phyloP scores from a whole-genome alignment of 2,797 vertebrate genomes.

The Clarias fuscus region DNA sequence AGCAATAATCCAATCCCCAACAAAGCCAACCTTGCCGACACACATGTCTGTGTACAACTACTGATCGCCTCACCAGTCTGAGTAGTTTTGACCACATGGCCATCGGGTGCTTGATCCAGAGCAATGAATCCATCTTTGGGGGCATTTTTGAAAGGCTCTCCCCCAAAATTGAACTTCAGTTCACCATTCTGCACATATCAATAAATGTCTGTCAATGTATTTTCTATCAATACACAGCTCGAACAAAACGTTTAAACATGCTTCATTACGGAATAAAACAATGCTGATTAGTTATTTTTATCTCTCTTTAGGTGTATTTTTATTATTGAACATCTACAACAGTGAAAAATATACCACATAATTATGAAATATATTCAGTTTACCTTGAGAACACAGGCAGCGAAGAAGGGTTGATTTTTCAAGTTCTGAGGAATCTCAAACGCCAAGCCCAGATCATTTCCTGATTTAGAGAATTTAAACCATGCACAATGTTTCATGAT shows the following conservation, averaged over 20 bases:
- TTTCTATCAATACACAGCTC: neutral
- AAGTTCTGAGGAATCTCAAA: slow-evolving; percentile 88
- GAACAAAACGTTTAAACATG: neutral
- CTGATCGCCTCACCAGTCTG: slow-evolving; percentile 77
- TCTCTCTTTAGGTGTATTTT: neutral
- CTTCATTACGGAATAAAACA: neutral
- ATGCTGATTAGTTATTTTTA: neutral
- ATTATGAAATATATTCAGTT: slow-evolving; percentile 10
- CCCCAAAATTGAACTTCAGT: slow-evolving; percentile 96
- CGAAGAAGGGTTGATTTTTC: slow-evolving; percentile 88
- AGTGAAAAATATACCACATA: too few relatives aligned
- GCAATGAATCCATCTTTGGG: slow-evolving; percentile 87
- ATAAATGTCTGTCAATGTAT: too few relatives aligned
- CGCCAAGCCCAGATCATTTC: slow-evolving; percentile 89
- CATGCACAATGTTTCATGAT: neutral
- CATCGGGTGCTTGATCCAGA: slow-evolving; percentile 82
- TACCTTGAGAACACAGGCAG: slow-evolving; percentile 97
- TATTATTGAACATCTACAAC: neutral
- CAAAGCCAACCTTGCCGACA: too few relatives aligned
- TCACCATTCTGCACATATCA: slow-evolving; percentile 85
- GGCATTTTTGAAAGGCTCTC: slow-evolving; percentile 88
- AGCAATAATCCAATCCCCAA: neutral
- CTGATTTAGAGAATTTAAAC: slow-evolving; percentile 62
- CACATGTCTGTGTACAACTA: neutral
- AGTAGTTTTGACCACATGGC: slow-evolving; percentile 81